Percentiles rank a stretch among this genome's conserved stretches.
Evolutionary conservation across 2,797 vertebrate species (phyloP).

Genomic region (Chanos chanos): DNA sequence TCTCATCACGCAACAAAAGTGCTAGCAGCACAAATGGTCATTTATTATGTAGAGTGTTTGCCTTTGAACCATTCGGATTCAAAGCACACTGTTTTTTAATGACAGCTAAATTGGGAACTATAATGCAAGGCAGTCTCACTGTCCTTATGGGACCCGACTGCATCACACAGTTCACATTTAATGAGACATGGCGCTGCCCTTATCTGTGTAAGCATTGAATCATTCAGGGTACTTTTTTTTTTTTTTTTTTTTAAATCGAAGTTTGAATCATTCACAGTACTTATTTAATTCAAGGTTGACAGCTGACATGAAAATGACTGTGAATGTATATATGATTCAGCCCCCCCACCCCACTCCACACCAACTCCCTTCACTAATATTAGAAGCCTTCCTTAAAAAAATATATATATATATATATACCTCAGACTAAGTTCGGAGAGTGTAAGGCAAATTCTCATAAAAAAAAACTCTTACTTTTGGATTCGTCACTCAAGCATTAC

Average conservation of each 20-base stretch:
- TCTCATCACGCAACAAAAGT: neutral
- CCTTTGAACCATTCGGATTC: conserved; percentile 4
- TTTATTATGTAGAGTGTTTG: neutral
- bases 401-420: no score
- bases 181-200: neutral
- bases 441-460: no score
- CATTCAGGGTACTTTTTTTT: neutral
- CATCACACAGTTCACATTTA: conserved; percentile 1
- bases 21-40: conserved; percentile 13
- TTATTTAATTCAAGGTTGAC: neutral
- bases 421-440: no score
- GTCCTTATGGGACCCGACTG: neutral
- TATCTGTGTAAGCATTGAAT: neutral
- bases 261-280: neutral
- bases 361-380: no score
- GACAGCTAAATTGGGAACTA: neutral
- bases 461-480: no score
- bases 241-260: no score
- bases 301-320: neutral
- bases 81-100: neutral
- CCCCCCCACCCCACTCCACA: no score
- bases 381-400: no score
- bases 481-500: no score
- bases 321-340: no score
- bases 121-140: neutral